A percentile compares a stretch with the other conserved stretches of the same genome.
These are phyloP conservation scores for Heliopora coerulea DNA, from an alignment of 92 coral and sea anemone species.

Conservation along the genomic window DNA sequence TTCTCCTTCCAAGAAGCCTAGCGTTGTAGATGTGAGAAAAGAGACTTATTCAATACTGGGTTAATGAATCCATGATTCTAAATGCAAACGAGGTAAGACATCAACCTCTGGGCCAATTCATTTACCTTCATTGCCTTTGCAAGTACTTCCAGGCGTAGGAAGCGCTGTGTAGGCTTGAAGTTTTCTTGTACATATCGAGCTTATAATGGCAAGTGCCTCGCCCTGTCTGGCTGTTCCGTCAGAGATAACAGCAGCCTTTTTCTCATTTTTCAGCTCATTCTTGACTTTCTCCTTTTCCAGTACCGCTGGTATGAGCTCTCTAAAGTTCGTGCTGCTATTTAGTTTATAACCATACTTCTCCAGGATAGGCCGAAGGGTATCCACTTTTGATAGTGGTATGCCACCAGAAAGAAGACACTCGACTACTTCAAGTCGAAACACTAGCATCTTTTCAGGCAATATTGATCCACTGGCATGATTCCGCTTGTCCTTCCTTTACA, in stretches of 20 bases:
- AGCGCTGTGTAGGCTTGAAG: conserved; percentile 56
- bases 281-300: conserved; percentile 31
- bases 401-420: conserved; percentile 41
- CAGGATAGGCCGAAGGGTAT: conserved; percentile 24
- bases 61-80: too few species aligned
- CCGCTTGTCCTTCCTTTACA: too few species aligned
- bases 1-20: too few species aligned
- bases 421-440: too few species aligned
- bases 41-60: too few species aligned
- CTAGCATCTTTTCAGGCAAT: too few species aligned
- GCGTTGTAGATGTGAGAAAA: too few species aligned
- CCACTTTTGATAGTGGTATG: conserved; percentile 32
- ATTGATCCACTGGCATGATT: too few species aligned
- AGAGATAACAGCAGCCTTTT: conserved; percentile 53
- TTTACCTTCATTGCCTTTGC: conserved; percentile 56
- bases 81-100: conserved; percentile 64
- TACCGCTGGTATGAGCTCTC: conserved; percentile 35
- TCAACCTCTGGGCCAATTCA: conserved; percentile 64
- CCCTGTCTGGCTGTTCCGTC: conserved; percentile 53
- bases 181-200: too few species aligned
- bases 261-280: conserved; percentile 32
- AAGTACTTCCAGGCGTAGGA: conserved; percentile 46
- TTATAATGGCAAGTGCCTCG: conserved; percentile 53
- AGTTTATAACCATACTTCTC: conserved; percentile 33
- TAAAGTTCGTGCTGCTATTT: conserved; percentile 20